Evolutionary conservation across 2,797 vertebrate genomes (phyloP), one percentile per base, ranked within the genome.

Genomic region (Argyrosomus regius): DNA sequence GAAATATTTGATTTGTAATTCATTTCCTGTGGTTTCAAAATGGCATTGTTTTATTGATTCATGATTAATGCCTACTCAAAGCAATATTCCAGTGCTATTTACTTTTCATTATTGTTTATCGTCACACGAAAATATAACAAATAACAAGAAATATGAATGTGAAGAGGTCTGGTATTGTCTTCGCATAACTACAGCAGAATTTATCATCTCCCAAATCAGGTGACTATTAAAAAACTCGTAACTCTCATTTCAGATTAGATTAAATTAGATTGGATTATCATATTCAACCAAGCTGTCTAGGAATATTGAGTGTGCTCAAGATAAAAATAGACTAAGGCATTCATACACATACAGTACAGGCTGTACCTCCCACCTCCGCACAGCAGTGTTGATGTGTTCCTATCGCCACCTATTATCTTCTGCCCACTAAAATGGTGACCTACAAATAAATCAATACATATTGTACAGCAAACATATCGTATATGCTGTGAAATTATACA

Each of bases 241-340:
- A 76, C 73, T 75, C 49, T 65, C 77, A 80, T 84, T 48, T 70
- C 26, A 58, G 54, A 86, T 90, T 77, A 81, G 60, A 83, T 82
- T 68, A 68, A 39, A 88, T 82, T 26, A 65, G 53, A 86, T 80
- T 69, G 77, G 31, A 81, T 76, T 81, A 74, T 58, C 62, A 24
- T 52, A 78, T 79, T 84, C 74, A 87, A 52, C 64, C 83, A 78
- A 64, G 74, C 73, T 78, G 77, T 86, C 54, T 41, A 76, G 39
- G 78, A 84, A 80, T 78, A 83, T 72, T 24, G 63, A 82, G 66
- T 75, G 72, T 88, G 77, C 86, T 71, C 46, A 20, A 62, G 62
- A 75, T 84, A 83, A 86, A 87, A 88, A 85, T 80, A 88, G 81
- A 59, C 56, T 10, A 17, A 72, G 45, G 69, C 62, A 75, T 77